Evolutionary conservation across 37 sponge, comb jelly and placozoan species (phyloP).

Genomic region (Beroe forskalii): DNA sequence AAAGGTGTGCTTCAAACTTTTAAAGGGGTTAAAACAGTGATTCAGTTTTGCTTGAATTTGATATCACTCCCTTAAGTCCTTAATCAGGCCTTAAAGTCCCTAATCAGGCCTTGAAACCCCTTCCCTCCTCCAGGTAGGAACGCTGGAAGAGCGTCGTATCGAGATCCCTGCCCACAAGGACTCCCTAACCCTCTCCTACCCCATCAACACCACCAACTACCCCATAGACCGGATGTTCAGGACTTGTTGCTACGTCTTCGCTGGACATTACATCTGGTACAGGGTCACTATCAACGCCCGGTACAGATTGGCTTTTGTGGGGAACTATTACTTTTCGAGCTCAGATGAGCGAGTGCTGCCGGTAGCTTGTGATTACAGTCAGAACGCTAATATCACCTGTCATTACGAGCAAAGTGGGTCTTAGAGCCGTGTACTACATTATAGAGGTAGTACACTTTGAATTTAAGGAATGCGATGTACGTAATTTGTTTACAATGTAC

Average conservation of each 20-base stretch:
- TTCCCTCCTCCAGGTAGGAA: slow-evolving; percentile 10
- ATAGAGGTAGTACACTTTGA: too few relatives aligned
- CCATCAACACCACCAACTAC: not conserved
- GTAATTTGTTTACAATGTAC: too few relatives aligned
- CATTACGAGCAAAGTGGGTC: slow-evolving; percentile 17
- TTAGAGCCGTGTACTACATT: too few relatives aligned
- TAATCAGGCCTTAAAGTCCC: not conserved
- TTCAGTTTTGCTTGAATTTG: too few relatives aligned
- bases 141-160: not conserved
- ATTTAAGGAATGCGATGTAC: too few relatives aligned
- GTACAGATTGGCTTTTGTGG: slow-evolving; percentile 21
- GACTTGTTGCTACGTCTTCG: slow-evolving; percentile 46
- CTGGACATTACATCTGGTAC: slow-evolving; percentile 56
- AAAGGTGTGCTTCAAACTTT: too few relatives aligned
- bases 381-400: slow-evolving; percentile 38
- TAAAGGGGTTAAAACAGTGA: too few relatives aligned
- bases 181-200: slow-evolving; percentile 5
- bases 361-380: slow-evolving; percentile 28
- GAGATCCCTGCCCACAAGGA: slow-evolving; percentile 19
- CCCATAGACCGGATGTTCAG: slow-evolving; percentile 26
- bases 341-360: not conserved
- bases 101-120: not conserved
- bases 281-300: slow-evolving; percentile 45
- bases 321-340: slow-evolving; percentile 48
- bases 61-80: too few relatives aligned